Evolutionary conservation across 1,140 invertebrate genomes (phyloP).

Genomic region (Drosophila neocordata): DNA sequence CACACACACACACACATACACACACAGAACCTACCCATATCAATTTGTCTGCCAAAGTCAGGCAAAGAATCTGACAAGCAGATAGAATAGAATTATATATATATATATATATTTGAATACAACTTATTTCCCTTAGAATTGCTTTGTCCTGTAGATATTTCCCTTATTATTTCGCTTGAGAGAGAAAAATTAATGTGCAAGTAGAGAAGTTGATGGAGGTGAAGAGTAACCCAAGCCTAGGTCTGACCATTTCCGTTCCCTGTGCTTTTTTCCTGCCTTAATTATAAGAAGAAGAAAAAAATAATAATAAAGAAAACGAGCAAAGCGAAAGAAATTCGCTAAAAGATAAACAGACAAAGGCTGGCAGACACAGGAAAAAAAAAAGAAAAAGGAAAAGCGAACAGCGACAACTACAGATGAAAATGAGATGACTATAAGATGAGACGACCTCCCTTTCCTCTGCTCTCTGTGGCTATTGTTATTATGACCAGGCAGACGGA

Average conservation of each 20-base stretch:
- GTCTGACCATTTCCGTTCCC: neutral
- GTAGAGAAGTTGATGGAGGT: constrained; percentile 26
- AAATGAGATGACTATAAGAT: constrained; percentile 46
- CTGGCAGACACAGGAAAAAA: constrained; percentile 16
- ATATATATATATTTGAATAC: constrained; percentile 48
- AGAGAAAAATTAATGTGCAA: constrained; percentile 38
- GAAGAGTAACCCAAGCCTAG: constrained; percentile 21
- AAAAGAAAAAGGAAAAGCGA: constrained; percentile 11
- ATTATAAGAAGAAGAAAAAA: constrained; percentile 57
- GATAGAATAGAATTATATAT: constrained; percentile 27
- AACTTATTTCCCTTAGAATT: constrained; percentile 46
- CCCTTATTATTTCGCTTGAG: constrained; percentile 52
- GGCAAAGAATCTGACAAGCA: constrained; percentile 42
- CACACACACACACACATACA: too few relatives aligned
- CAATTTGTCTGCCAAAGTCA: constrained; percentile 55
- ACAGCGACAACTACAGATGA: constrained; percentile 23
- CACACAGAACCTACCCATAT: constrained; percentile 21
- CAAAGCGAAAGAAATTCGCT: constrained; percentile 55
- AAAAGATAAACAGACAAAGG: constrained; percentile 78
- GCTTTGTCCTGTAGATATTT: constrained; percentile 52
- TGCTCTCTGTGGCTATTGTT: constrained; percentile 59
- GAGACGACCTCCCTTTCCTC: neutral
- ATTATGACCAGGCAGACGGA: constrained; percentile 44
- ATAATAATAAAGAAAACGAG: constrained; percentile 59
- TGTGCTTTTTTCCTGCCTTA: constrained; percentile 48